These are phyloP conservation scores for Tubiluchus corallicola DNA, from an alignment of 2,888 invertebrate genomes.

Conservation along the genomic window DNA sequence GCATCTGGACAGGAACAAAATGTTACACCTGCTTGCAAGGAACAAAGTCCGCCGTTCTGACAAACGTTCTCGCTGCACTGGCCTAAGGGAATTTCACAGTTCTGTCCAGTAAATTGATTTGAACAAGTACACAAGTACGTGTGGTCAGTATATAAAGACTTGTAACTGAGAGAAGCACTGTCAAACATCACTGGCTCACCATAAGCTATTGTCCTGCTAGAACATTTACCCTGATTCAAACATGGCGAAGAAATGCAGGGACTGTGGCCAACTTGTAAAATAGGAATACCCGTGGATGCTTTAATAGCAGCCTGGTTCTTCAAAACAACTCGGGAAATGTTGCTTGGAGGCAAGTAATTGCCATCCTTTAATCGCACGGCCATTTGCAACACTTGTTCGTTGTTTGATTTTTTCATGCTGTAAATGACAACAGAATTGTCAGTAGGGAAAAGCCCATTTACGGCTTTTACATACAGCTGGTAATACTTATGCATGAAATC, in stretches of 20 bases:
- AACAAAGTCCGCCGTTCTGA: background rate
- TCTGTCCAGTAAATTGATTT: slow-evolving; percentile 60
- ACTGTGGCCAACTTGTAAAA: slow-evolving; percentile 17
- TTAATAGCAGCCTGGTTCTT: slow-evolving; percentile 11
- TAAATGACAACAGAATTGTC: slow-evolving; percentile 11
- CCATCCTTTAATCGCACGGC: slow-evolving; percentile 30
- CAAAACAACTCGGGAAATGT: slow-evolving; percentile 14
- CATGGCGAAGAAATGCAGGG: slow-evolving; percentile 39
- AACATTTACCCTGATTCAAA: slow-evolving; percentile 32
- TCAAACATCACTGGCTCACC: slow-evolving; percentile 50
- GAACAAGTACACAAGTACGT: slow-evolving; percentile 49
- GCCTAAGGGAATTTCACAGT: slow-evolving; percentile 61
- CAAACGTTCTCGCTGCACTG: background rate
- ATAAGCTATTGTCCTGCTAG: slow-evolving; percentile 26
- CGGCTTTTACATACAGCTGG: slow-evolving; percentile 46
- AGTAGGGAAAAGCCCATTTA: slow-evolving; percentile 43
- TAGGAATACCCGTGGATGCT: slow-evolving; percentile 15
- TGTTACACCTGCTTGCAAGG: background rate
- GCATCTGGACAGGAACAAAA: slow-evolving; percentile 54
- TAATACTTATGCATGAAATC: slow-evolving; percentile 59
- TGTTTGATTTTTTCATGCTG: too few relatives aligned
- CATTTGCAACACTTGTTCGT: slow-evolving; percentile 40
- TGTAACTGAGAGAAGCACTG: slow-evolving; percentile 58
- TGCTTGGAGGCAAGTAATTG: background rate
- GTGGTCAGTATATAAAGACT: slow-evolving; percentile 61